These are phyloP conservation scores for Ectemnius continuus DNA, from an alignment of 2,888 invertebrate genomes.

Conservation along the genomic window DNA sequence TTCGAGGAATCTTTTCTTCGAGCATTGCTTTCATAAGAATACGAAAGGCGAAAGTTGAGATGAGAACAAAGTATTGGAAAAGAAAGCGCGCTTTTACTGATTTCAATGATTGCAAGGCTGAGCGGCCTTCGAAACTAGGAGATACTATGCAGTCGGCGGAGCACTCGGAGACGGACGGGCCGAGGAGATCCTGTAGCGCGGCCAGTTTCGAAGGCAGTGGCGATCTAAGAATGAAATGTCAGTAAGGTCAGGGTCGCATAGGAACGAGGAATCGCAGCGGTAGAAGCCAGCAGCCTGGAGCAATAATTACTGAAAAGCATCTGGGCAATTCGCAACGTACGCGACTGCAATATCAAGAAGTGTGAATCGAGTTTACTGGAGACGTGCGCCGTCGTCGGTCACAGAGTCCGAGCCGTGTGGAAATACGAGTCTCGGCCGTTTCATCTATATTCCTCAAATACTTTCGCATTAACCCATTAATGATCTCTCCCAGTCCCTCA, in stretches of 20 bases:
- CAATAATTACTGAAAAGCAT: conserved; percentile 33
- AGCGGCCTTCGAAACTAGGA: conserved; percentile 45
- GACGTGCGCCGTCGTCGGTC: no score
- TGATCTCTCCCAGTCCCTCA: no score
- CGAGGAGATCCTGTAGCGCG: conserved; percentile 44
- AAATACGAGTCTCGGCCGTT: no score
- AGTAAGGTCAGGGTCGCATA: conserved; percentile 58
- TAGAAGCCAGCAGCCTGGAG: conserved; percentile 12
- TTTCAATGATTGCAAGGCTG: conserved; percentile 37
- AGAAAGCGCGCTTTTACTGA: conserved; percentile 29
- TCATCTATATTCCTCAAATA: no score
- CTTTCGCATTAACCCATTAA: no score
- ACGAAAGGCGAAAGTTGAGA: background rate
- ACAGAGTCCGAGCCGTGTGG: no score
- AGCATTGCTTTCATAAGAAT: background rate
- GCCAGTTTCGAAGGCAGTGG: conserved; percentile 44
- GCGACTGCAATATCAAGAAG: conserved; percentile 4
- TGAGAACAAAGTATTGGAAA: background rate
- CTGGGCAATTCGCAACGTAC: conserved; percentile 4
- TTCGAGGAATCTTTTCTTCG: no score
- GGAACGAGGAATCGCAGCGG: conserved; percentile 34
- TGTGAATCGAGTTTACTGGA: no score
- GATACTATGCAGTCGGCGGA: conserved; percentile 39
- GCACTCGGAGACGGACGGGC: conserved; percentile 20
- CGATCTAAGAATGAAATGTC: conserved; percentile 59